Base-by-base conservation (phyloP, 1,140 invertebrate genomes). In the Tenebrio molitor region DNA sequence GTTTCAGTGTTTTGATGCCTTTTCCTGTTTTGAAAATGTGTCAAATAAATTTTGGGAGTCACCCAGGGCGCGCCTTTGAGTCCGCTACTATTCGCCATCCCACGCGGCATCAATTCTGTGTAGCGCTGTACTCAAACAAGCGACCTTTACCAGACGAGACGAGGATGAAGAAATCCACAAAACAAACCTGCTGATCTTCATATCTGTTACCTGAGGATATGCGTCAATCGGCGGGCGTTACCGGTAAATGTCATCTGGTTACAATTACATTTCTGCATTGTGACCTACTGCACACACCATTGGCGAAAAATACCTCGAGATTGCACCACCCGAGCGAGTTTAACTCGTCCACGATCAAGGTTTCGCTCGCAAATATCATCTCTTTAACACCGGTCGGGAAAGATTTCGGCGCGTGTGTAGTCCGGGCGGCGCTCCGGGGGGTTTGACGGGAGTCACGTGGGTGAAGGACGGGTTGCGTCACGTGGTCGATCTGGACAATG, bases 171-270 rank as follows among this genome's bases (percentile, higher is more conserved):
- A 66, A 66, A 66, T 66, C 36, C 64, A 41, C 64, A 66, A 44
- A 66, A 44, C 64, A 65, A 66, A 66, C 64, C 42, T 41, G 64
- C 42, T 66, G 64, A 41, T 66, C 64, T 66, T 66, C 64, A 66
- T 42, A 65, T 65, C 34, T 65, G 63, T 41, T 16, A 65, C 64
- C 64, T 14, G 36, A 66, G 64, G 64, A 66, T 66, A 66, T 21
- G 36, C 64, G 64, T 66, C 64, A 66, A 65, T 41, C 39, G 63
- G 21, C 36, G 64, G 64, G 64, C 64, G 64, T 66, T 66, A 66
- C 64, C 64, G 64, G 64, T 66, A 66, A 66, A 66, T 66, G 64
- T 66, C 64, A 66, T 66, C 64, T 44, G 42, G 64, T 66, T 58
- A 58, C 50, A 58, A 58, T 58, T 58, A 58, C 50, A 58, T 50